These are phyloP conservation scores for Tor tambroides DNA, from an alignment of 2,113 vertebrate genomes.

Conservation along the genomic window DNA sequence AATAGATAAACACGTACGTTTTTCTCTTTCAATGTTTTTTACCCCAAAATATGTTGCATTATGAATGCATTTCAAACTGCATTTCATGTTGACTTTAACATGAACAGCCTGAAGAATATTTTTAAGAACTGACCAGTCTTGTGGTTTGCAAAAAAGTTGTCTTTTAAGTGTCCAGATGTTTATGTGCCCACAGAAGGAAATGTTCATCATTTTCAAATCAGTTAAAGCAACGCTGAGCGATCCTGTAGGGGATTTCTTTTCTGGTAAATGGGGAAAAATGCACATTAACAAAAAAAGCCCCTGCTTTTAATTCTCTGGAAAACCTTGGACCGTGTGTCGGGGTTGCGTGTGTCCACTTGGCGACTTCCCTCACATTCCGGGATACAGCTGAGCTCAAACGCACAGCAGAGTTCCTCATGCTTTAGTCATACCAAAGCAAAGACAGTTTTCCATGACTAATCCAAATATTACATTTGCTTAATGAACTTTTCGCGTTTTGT, in stretches of 20 bases:
- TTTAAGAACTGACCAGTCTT: neutral
- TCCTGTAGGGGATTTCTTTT: constrained; percentile 31
- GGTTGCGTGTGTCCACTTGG: constrained; percentile 48
- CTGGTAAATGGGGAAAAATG: neutral
- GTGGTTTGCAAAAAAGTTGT: neutral
- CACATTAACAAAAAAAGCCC: constrained; percentile 31
- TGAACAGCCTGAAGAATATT: neutral
- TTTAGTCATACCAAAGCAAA: constrained; percentile 13
- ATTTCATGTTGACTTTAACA: constrained; percentile 8
- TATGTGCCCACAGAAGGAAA: constrained; percentile 10
- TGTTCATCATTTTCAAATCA: neutral
- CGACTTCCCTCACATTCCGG: constrained; percentile 55
- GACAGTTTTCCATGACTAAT: neutral
- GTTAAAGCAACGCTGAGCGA: neutral
- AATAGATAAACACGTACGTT: neutral
- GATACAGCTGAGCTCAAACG: constrained; percentile 35
- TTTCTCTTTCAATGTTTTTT: neutral
- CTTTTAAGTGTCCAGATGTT: constrained; percentile 10
- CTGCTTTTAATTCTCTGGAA: constrained; percentile 43
- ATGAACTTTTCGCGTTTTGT: constrained; percentile 42
- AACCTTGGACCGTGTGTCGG: constrained; percentile 58
- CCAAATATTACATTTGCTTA: constrained; percentile 34
- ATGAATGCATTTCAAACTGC: no score
- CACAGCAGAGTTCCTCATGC: neutral
- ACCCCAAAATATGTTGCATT: neutral